Evolutionary conservation across 2,888 invertebrate genomes (phyloP).

Genomic region (Amphimallon solstitiale): DNA sequence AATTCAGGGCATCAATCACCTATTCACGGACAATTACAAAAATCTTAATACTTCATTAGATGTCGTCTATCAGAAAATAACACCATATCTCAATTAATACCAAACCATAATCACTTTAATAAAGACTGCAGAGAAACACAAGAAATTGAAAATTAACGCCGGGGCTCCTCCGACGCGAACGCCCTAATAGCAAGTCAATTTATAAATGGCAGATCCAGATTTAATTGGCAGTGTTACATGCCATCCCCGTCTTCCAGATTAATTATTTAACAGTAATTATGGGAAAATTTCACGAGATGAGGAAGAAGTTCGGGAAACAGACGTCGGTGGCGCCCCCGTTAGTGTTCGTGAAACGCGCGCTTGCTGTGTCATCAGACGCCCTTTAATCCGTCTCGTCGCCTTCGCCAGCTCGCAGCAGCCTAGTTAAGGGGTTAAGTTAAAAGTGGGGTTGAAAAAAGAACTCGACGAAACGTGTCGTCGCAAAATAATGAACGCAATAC

Average conservation of each 20-base stretch:
- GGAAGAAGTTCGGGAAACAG: constrained; percentile 1
- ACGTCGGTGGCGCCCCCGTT: neutral
- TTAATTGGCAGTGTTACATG: constrained; percentile 49
- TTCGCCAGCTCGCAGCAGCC: no score
- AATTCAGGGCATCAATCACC: no score
- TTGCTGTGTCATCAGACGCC: no score
- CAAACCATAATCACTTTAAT: constrained; percentile 2
- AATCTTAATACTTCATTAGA: no score
- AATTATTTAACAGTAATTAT: constrained; percentile 57
- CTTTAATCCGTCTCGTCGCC: neutral
- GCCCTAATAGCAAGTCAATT: constrained; percentile 24
- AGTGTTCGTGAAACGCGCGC: neutral
- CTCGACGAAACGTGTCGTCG: no score
- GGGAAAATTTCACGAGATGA: constrained; percentile 47
- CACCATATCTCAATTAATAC: neutral
- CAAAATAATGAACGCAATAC: no score
- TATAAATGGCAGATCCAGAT: constrained; percentile 44
- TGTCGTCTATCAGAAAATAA: no score
- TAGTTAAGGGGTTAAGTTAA: no score
- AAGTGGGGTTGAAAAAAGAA: neutral
- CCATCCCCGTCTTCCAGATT: constrained; percentile 47
- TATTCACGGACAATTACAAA: no score
- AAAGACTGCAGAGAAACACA: neutral
- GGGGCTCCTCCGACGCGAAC: constrained; percentile 30
- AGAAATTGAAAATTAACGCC: constrained; percentile 21